These are phyloP conservation scores for Cataglyphis hispanica DNA, from an alignment of 1,140 invertebrate species.

Conservation along the genomic window DNA sequence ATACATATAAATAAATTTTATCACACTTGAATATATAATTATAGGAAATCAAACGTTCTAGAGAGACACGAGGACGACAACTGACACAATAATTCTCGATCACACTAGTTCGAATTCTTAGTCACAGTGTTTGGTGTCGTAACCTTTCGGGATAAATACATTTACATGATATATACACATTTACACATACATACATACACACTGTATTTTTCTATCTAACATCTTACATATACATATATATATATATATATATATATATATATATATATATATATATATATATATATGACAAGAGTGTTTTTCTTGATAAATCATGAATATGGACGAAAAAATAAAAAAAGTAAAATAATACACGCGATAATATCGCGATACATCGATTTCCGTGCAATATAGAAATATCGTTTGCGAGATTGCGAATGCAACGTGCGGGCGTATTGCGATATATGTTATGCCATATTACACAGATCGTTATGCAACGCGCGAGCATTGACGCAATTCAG, in stretches of 20 bases:
- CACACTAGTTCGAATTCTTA: neutral
- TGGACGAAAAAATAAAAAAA: neutral
- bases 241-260: no score
- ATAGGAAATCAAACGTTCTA: neutral
- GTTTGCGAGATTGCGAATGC: neutral
- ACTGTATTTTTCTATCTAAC: no score
- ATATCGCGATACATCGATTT: slow-evolving; percentile 34
- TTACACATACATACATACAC: no score
- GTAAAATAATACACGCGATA: slow-evolving; percentile 6
- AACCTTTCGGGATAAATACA: neutral
- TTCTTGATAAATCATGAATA: neutral
- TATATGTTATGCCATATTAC: slow-evolving; percentile 66
- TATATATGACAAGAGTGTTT: neutral
- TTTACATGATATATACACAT: neutral
- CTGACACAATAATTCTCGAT: neutral
- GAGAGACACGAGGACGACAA: neutral
- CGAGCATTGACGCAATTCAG: slow-evolving; percentile 77
- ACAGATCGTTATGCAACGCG: slow-evolving; percentile 74
- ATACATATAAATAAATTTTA: neutral
- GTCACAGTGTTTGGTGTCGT: neutral
- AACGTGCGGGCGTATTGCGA: slow-evolving; percentile 40
- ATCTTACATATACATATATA: no score
- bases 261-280: no score
- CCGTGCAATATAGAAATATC: slow-evolving; percentile 34
- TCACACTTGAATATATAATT: neutral